Percentiles rank a stretch among this genome's conserved stretches.
Conservation (phyloP, 2,888 invertebrate genomes). For the Machimus rusticus region DNA sequence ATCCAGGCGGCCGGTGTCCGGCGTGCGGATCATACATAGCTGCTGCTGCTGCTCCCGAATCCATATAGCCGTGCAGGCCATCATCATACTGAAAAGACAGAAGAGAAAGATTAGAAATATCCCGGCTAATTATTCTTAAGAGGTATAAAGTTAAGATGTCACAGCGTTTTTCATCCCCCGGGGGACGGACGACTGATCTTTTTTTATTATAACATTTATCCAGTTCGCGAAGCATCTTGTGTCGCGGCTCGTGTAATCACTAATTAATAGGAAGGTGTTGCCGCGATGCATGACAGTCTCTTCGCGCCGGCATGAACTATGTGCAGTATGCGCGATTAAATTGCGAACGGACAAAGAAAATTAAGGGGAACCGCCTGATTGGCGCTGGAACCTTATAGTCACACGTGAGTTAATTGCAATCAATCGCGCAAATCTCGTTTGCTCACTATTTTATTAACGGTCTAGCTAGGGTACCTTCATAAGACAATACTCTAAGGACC, state of each 20-base stretch:
- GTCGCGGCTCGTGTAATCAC: conserved; percentile 8
- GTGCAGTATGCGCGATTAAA: conserved; percentile 36
- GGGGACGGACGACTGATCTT: neutral
- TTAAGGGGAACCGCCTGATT: neutral
- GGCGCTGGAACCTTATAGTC: neutral
- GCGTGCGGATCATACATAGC: conserved; percentile 82
- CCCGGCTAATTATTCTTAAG: neutral
- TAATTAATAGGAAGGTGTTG: conserved; percentile 36
- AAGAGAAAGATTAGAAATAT: conserved; percentile 38
- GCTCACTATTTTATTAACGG: neutral
- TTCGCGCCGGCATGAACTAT: neutral
- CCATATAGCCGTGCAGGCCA: conserved; percentile 93
- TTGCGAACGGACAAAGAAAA: conserved; percentile 24
- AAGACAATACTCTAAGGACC: neutral
- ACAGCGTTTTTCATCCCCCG: neutral
- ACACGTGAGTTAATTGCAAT: neutral
- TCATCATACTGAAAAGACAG: conserved; percentile 84
- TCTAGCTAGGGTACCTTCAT: neutral
- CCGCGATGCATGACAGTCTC: neutral
- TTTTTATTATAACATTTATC: neutral
- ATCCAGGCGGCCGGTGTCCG: conserved; percentile 68
- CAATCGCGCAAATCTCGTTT: neutral
- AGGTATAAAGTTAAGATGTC: conserved; percentile 30
- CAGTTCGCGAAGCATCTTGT: neutral
- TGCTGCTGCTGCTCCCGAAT: conserved; percentile 68